Evolutionary conservation across 1,140 invertebrate genomes (phyloP).

Genomic region (Eueides isabella): DNA sequence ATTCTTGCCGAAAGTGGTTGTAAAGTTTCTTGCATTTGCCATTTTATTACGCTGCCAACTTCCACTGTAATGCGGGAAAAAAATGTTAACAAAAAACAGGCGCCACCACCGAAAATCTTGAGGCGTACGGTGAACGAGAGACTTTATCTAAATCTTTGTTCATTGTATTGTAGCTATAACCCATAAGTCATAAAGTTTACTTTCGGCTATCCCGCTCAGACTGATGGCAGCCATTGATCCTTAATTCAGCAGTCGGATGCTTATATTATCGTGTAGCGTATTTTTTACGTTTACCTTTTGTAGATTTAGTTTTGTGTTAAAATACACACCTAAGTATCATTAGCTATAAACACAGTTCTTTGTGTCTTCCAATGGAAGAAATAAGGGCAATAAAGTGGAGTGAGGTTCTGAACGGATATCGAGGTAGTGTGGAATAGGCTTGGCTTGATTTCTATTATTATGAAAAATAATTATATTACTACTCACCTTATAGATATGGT

Average conservation of each 20-base stretch:
- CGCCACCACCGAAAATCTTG: slow-evolving; percentile 70
- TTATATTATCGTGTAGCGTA: slow-evolving; percentile 74
- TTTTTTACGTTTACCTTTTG: slow-evolving; percentile 75
- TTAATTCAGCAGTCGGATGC: slow-evolving; percentile 58
- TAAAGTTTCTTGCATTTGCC: slow-evolving; percentile 74
- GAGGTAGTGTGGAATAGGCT: slow-evolving; percentile 49
- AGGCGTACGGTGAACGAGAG: slow-evolving; percentile 43
- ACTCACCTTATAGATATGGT: background rate
- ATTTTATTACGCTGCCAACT: slow-evolving; percentile 77
- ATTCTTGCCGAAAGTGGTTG: slow-evolving; percentile 67
- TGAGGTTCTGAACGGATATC: slow-evolving; percentile 58
- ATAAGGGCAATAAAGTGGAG: slow-evolving; percentile 76
- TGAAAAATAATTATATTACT: background rate
- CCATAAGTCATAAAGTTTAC: slow-evolving; percentile 18
- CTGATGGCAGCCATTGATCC: slow-evolving; percentile 30
- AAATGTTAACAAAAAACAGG: slow-evolving; percentile 77
- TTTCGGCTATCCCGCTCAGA: slow-evolving; percentile 18
- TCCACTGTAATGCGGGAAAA: slow-evolving; percentile 68
- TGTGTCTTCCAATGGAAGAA: slow-evolving; percentile 74
- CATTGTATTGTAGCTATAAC: slow-evolving; percentile 17
- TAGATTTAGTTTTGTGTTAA: slow-evolving; percentile 76
- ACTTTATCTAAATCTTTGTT: background rate
- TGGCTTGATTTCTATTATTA: background rate
- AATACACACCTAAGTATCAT: slow-evolving; percentile 81
- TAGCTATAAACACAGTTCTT: slow-evolving; percentile 80